Percentiles rank a stretch among this genome's conserved stretches.
phyloP scores from a whole-genome alignment of 2,797 vertebrate genomes.

The Tapirus indicus region DNA sequence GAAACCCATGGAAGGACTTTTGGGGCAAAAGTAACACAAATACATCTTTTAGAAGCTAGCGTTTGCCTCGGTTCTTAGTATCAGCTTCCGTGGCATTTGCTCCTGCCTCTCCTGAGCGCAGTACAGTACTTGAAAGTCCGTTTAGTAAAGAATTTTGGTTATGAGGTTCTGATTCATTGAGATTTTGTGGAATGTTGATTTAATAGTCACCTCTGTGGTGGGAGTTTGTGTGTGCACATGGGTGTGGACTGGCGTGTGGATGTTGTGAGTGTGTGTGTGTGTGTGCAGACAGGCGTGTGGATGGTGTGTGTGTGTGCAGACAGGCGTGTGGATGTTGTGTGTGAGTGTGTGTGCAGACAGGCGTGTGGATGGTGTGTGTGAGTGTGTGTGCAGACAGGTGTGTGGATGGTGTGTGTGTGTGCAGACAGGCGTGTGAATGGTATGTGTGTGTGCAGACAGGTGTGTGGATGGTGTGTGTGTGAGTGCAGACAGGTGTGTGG shows the following conservation, averaged over 20 bases:
- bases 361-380: too few species aligned
- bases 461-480: too few species aligned
- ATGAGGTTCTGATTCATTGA: accelerated
- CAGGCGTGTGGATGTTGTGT: accelerated
- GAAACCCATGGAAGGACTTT: accelerated
- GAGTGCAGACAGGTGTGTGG: too few species aligned
- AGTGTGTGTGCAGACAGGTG: accelerated
- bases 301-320: too few species aligned
- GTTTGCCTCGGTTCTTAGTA: accelerated
- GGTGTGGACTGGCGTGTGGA: neutral
- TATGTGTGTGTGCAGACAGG: too few species aligned
- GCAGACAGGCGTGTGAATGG: too few species aligned
- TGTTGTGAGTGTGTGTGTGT: accelerated
- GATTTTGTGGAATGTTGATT: too few species aligned
- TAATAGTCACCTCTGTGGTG: neutral
- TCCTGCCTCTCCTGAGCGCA: accelerated
- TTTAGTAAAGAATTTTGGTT: accelerated
- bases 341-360: neutral
- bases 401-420: accelerated
- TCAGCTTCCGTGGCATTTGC: accelerated
- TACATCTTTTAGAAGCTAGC: accelerated
- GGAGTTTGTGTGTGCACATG: neutral
- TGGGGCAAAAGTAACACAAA: accelerated
- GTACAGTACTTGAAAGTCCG: accelerated
- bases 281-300: accelerated